Conservation (phyloP, 2,113 vertebrate species). For the Drymodes brunneopygia region DNA sequence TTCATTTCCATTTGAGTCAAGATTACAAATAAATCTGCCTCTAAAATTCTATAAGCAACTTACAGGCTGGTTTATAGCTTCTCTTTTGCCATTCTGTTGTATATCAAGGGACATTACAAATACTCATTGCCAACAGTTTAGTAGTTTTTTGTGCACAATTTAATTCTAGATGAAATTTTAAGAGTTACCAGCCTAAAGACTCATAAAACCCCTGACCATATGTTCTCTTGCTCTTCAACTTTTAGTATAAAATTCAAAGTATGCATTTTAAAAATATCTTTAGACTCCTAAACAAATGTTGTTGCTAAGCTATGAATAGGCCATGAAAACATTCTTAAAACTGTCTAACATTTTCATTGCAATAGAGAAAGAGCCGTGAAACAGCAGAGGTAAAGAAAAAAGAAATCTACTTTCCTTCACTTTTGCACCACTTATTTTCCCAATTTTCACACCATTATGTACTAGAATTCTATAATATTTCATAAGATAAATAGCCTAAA, state of each 20-base stretch:
- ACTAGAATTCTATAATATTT: neutral
- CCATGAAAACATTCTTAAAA: constrained; percentile 22
- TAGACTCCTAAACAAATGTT: constrained; percentile 59
- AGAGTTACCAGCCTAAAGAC: constrained; percentile 17
- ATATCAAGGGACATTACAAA: neutral
- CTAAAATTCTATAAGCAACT: constrained; percentile 34
- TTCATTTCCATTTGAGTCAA: constrained; percentile 16
- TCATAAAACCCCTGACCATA: constrained; percentile 56
- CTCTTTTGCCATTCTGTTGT: constrained; percentile 21
- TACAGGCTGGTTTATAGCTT: neutral
- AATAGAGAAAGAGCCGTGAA: neutral
- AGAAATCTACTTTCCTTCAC: neutral
- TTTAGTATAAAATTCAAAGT: constrained; percentile 59
- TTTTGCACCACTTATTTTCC: neutral
- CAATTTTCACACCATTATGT: neutral
- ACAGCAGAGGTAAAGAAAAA: neutral
- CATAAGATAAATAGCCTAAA: neutral
- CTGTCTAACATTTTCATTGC: constrained; percentile 18
- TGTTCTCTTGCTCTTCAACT: constrained; percentile 42
- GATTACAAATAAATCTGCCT: constrained; percentile 7
- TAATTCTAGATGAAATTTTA: constrained; percentile 15
- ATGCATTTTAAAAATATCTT: constrained; percentile 62
- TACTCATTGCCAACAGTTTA: constrained; percentile 9
- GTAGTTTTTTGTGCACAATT: constrained; percentile 21
- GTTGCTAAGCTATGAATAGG: constrained; percentile 41